Conservation (phyloP, 2,888 invertebrate species). For the Tetragonula carbonaria region DNA sequence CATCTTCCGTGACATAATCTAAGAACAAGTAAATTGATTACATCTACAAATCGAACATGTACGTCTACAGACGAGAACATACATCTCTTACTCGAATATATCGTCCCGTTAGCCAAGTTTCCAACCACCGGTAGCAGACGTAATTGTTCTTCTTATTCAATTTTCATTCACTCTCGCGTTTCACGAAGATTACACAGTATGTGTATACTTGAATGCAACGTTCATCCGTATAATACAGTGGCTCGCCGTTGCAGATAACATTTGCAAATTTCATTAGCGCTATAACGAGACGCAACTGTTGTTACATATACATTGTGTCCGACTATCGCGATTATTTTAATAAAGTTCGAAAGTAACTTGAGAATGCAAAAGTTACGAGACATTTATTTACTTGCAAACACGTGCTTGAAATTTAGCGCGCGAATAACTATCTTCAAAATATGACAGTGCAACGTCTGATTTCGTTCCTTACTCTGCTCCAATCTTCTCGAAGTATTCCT, state of each 20-base stretch:
- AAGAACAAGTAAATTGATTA: neutral
- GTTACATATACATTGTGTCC: too few species aligned
- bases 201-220: neutral
- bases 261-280: too few species aligned
- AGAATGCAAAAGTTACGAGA: too few species aligned
- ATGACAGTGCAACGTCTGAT: too few species aligned
- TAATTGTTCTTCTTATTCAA: neutral
- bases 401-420: too few species aligned
- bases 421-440: too few species aligned
- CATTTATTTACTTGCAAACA: too few species aligned
- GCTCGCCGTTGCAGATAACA: too few species aligned
- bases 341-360: too few species aligned
- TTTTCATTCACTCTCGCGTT: neutral
- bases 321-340: too few species aligned
- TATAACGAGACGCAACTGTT: too few species aligned
- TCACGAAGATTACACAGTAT: neutral
- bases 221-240: too few species aligned
- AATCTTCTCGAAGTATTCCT: neutral
- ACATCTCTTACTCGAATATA: neutral
- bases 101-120: neutral
- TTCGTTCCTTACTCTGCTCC: neutral
- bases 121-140: neutral
- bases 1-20: neutral
- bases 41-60: neutral
- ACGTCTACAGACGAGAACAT: neutral